Base-by-base conservation (phyloP, 2,113 vertebrate genomes). In the Pollimyrus isidori region DNA sequence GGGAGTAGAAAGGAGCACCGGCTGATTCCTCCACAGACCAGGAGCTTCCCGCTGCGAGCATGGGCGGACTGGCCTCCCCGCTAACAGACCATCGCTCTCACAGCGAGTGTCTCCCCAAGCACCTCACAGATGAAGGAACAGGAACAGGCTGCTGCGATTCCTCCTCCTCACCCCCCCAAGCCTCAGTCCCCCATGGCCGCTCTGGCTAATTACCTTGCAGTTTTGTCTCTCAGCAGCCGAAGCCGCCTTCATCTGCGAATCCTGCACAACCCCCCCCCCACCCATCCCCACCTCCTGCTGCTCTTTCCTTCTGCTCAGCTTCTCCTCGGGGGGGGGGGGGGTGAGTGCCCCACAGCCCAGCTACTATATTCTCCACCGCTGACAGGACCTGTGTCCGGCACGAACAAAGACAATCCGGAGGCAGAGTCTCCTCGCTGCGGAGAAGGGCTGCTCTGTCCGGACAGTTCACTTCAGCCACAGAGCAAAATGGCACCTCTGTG, bases 221-320 rank as follows among this genome's bases (percentile, higher is more conserved):
- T 49, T 48, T 50, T 85, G 83, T 50, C 23, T 26, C 83, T 39
- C 83, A 50, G 46, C 83, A 15, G 46, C 19, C 11, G 35, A 17
- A 76, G 26, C 83, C 30, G 48, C n/a, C 48, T 85, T 85, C 83
- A 85, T 26, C 83, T 85, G 83, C 26, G 83, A 85, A 85, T 85
- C n/a, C 6, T 85, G 15, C 45, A 45, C 7, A 0, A 11, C 35
- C 26, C 26, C 26, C 13, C 30, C 69, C 11, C 15, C 1, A 9
- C n/a, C 21, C 62, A 0, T 13, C n/a, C 26, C 17, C 17, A 19
- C 5, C 52, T 5, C 62, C 13, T 30, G 56, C 76, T 19, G 35
- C 39, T 82, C 45, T 15, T 82, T 35, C 39, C 39, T 15, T 19
- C 76, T 39, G 17, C 42, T 62, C 58, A 62, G 15, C 42, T 46